Conservation (phyloP, 1,140 invertebrate genomes). For the Drosophila bocki region DNA sequence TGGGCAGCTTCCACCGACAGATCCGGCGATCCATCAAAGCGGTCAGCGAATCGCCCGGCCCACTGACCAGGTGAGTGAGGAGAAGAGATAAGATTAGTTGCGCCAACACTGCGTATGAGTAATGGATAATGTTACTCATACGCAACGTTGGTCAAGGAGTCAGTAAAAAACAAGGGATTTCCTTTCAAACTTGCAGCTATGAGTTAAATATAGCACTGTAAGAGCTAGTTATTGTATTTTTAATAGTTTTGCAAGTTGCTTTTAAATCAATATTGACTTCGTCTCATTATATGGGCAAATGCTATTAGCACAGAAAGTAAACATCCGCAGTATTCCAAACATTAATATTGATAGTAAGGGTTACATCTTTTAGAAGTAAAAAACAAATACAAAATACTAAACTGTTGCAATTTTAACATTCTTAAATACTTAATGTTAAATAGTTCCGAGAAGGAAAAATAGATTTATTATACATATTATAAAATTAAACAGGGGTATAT, state of each 20-base stretch:
- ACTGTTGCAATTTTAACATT: not conserved
- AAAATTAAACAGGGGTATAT: not conserved
- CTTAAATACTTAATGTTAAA: not conserved
- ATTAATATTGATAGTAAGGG: constrained; percentile 3
- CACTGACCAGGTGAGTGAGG: constrained; percentile 78
- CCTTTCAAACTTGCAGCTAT: not conserved
- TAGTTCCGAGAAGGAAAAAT: not conserved
- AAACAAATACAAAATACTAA: not conserved
- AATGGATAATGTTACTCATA: constrained; percentile 36
- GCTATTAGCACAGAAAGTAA: constrained; percentile 1
- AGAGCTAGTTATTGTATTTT: not conserved
- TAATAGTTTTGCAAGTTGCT: not conserved
- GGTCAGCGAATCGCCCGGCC: constrained; percentile 83
- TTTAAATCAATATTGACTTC: not conserved
- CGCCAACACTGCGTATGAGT: constrained; percentile 11
- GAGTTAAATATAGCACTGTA: not conserved
- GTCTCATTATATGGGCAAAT: not conserved
- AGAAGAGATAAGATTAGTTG: constrained; percentile 1
- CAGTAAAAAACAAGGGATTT: constrained; percentile 1
- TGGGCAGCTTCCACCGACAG: constrained; percentile 86
- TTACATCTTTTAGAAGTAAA: not conserved
- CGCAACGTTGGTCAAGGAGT: constrained; percentile 28
- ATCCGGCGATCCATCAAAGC: constrained; percentile 86
- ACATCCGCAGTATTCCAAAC: not conserved
- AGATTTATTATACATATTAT: not conserved